Evolutionary conservation across 2,888 invertebrate genomes (phyloP), one percentile per base, ranked within the genome.

Genomic region (Polyommatus icarus): DNA sequence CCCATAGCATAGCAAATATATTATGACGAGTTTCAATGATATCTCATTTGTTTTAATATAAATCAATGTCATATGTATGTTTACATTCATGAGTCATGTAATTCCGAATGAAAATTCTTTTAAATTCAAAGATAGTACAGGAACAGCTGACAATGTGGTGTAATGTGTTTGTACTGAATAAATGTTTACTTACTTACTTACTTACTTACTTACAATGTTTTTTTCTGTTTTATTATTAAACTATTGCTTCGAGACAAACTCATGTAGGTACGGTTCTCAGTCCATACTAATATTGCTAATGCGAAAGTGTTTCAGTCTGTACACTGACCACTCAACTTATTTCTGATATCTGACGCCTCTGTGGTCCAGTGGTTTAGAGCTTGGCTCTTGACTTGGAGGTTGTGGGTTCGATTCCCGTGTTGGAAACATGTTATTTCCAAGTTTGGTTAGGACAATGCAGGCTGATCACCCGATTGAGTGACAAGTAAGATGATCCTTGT

Each of bases 51-150:
- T 67, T 67, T 29, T 32, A 67, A 67, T 67, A 67, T 29, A 32
- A 29, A 67, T 67, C 67, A 67, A 67, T 67, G 67, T 67, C 67
- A 67, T 67, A 15, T 67, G 67, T 15, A 15, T 32, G 67, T 15
- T 67, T 24, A 67, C 6, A 32, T 15, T 67, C 61, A 24, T 24
- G 61, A 67, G 15, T 67, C 67, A 67, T 67, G 67, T 15, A 67
- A 67, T 61, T 61, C 29, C 15, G 4, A 67, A 29, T 67, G 29
- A 29, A 67, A 67, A 29, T 29, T 67, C 29, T 67, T 29, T 10
- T 61, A 61, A 61, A 61, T 61, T 29, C 67, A 67, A 67, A 24
- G 24, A 67, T 20, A 32, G 32, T 32, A 54, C 20, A 20, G 10
- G 15, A 67, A 15, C 15, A 32, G 67, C 29, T 32, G 67, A 67